Evolutionary conservation across 2,113 vertebrate genomes (phyloP).

Genomic region (Chaetodon trifascialis): DNA sequence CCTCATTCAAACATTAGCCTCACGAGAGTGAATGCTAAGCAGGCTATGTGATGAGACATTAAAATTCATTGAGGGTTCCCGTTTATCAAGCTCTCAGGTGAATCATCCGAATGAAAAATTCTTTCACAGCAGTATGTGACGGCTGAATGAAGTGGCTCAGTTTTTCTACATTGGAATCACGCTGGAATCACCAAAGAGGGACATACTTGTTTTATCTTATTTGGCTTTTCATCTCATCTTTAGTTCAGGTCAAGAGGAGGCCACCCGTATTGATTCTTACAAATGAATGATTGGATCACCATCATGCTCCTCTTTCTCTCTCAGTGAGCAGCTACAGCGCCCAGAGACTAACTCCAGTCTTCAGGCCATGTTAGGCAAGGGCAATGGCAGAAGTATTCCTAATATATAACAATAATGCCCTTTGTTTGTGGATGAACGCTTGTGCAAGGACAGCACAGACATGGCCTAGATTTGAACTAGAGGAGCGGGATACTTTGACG

Average conservation of each 20-base stretch:
- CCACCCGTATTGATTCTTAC: constrained; percentile 38
- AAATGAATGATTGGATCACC: constrained; percentile 27
- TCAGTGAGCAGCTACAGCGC: constrained; percentile 6
- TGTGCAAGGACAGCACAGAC: neutral
- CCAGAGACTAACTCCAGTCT: neutral
- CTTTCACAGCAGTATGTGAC: constrained; percentile 1
- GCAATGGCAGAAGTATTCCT: neutral
- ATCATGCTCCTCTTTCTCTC: neutral
- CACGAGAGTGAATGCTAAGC: constrained; percentile 41
- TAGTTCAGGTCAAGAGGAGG: constrained; percentile 18
- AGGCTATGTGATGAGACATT: constrained; percentile 43
- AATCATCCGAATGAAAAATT: constrained; percentile 48
- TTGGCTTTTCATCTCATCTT: constrained; percentile 25
- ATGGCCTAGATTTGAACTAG: neutral
- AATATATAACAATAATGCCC: neutral
- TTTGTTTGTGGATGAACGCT: constrained; percentile 26
- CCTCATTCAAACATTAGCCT: constrained; percentile 18
- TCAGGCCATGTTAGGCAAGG: neutral
- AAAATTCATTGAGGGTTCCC: constrained; percentile 47
- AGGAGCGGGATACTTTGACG: constrained; percentile 1
- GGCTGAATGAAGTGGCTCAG: neutral
- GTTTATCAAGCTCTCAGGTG: constrained; percentile 26
- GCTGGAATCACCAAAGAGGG: neutral
- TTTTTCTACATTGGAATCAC: neutral
- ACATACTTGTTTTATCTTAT: neutral